Conservation (phyloP, 1,140 invertebrate species). For the Papilio aristodemus region DNA sequence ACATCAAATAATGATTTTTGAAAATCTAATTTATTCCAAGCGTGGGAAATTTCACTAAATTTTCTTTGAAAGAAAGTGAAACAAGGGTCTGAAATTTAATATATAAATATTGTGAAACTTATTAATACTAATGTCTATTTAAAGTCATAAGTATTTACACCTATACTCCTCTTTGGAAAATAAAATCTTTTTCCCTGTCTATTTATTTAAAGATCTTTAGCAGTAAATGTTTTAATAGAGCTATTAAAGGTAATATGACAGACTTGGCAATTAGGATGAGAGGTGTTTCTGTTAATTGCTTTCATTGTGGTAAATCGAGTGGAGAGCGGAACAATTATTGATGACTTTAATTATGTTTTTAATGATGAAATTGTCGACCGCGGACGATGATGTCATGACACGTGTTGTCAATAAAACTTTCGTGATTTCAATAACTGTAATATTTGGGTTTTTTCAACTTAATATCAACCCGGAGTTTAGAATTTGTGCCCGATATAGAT, state of each 20-base stretch:
- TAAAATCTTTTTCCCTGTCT: constrained; percentile 11
- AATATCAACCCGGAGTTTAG: too few relatives aligned
- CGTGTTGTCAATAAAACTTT: constrained; percentile 7
- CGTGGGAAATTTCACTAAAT: too few relatives aligned
- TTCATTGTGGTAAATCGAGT: background rate
- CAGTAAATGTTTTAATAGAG: constrained; percentile 8
- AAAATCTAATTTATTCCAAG: too few relatives aligned
- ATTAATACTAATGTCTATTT: too few relatives aligned
- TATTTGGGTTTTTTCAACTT: too few relatives aligned
- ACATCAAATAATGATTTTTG: too few relatives aligned
- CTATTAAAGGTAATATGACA: constrained; percentile 32
- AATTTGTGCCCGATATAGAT: too few relatives aligned
- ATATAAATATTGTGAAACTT: too few relatives aligned
- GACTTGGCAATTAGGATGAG: constrained; percentile 32
- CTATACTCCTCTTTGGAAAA: background rate
- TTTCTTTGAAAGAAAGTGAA: too few relatives aligned
- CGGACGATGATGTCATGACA: background rate
- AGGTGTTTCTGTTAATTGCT: constrained; percentile 31
- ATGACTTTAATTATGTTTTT: constrained; percentile 23
- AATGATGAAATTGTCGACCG: background rate
- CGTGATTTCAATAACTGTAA: background rate
- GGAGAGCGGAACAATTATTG: constrained; percentile 11
- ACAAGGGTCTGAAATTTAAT: too few relatives aligned
- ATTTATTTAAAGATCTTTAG: background rate
- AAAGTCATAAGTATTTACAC: too few relatives aligned